Evolutionary conservation across 2,888 invertebrate species (phyloP).

Genomic region (Cephonodes hylas): DNA sequence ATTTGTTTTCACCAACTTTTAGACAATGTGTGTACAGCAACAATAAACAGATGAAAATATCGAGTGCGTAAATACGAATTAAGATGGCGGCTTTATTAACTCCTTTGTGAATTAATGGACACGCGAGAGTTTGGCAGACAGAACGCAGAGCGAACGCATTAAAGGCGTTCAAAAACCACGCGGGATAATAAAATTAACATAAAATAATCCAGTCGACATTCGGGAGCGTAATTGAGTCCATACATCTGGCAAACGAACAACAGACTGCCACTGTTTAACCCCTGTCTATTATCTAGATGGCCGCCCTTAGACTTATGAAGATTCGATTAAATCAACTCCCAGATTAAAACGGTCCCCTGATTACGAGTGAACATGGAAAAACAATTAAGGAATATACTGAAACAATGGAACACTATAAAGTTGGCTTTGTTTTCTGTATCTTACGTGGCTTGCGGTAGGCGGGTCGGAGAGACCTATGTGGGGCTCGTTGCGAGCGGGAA

Average conservation of each 20-base stretch:
- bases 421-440: conserved; percentile 71
- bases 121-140: conserved; percentile 5
- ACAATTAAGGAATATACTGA: conserved; percentile 74
- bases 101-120: neutral
- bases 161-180: conserved; percentile 17
- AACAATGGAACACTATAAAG: conserved; percentile 69
- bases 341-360: conserved; percentile 64
- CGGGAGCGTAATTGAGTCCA: conserved; percentile 47
- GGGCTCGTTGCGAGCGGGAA: conserved; percentile 30
- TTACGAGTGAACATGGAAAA: conserved; percentile 74
- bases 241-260: conserved; percentile 62
- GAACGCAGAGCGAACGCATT: conserved; percentile 5
- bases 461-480: conserved; percentile 52
- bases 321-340: conserved; percentile 65
- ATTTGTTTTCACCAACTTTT: neutral
- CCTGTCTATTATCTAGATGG: conserved; percentile 23
- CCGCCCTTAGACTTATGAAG: conserved; percentile 30
- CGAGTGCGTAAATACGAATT: conserved; percentile 1
- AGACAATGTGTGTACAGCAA: neutral
- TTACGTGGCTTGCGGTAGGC: conserved; percentile 62
- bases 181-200: conserved; percentile 32
- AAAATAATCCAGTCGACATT: conserved; percentile 19
- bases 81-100: neutral
- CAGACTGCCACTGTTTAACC: conserved; percentile 56
- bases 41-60: neutral